Evolutionary conservation across 2,797 vertebrate genomes (phyloP).

Genomic region (Brachyrhaphis roseni): DNA sequence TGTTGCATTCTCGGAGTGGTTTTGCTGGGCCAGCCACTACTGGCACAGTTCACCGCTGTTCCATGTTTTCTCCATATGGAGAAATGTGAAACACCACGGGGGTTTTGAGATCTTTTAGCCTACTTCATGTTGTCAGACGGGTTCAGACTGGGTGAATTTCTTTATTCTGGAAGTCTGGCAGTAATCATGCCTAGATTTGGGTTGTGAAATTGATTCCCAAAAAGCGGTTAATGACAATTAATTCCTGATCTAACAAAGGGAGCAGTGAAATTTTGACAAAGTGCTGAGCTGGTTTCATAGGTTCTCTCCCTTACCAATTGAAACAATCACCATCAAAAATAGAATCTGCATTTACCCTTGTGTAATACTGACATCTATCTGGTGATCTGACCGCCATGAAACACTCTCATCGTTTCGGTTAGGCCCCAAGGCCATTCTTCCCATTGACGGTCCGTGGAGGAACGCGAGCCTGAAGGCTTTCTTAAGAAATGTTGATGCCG

Average conservation of each 20-base stretch:
- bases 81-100: background rate
- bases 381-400: background rate
- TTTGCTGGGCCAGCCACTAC: background rate
- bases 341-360: background rate
- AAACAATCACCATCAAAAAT: background rate
- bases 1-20: background rate
- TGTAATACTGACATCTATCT: background rate
- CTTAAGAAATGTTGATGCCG: constrained; percentile 72
- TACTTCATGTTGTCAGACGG: background rate
- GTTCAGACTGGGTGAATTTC: background rate
- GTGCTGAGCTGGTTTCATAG: background rate
- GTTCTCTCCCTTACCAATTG: background rate
- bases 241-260: too few relatives aligned
- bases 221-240: background rate
- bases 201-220: background rate
- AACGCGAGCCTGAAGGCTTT: constrained; percentile 74
- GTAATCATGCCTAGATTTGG: background rate
- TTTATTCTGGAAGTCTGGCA: background rate
- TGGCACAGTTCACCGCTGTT: background rate
- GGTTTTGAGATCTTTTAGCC: background rate
- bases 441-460: constrained; percentile 74
- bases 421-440: constrained; percentile 73
- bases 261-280: background rate
- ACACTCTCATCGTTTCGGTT: background rate
- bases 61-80: background rate